Percentiles rank a stretch among this genome's conserved stretches.
Evolutionary conservation across 2,113 vertebrate species (phyloP).

Genomic region (Cranoglanis bouderius): DNA sequence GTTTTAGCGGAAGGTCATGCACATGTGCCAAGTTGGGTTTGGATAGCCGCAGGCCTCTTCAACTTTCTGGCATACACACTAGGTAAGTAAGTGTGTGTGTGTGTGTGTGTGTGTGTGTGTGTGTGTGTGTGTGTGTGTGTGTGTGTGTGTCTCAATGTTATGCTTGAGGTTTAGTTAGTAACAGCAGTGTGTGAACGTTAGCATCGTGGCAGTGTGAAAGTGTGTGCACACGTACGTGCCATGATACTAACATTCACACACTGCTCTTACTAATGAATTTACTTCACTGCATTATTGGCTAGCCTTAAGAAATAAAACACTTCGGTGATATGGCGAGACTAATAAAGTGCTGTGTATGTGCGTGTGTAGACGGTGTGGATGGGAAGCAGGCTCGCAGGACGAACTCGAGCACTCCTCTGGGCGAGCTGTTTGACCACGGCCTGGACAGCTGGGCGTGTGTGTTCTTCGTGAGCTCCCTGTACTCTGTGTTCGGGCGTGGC

Average conservation of each 20-base stretch:
- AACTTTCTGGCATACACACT: slow-evolving; percentile 95
- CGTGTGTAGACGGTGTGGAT: slow-evolving; percentile 86
- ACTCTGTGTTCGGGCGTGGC: slow-evolving; percentile 94
- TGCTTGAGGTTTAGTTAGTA: neutral
- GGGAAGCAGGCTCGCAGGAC: slow-evolving; percentile 96
- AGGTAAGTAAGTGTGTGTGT: slow-evolving; percentile 75
- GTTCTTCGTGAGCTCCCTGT: slow-evolving; percentile 95
- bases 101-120: neutral
- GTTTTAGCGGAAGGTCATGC: slow-evolving; percentile 79
- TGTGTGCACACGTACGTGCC: neutral
- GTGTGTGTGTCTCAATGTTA: neutral
- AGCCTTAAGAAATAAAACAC: neutral
- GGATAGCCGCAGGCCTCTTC: slow-evolving; percentile 91
- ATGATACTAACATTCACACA: neutral
- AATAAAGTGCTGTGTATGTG: neutral
- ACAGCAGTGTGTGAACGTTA: neutral
- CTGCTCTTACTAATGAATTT: neutral
- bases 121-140: neutral
- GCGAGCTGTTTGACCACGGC: slow-evolving; percentile 97
- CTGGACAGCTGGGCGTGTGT: slow-evolving; percentile 98
- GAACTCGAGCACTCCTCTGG: slow-evolving; percentile 92
- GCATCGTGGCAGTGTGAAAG: slow-evolving; percentile 79
- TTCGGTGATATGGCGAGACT: neutral
- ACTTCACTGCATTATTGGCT: neutral
- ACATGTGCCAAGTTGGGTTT: slow-evolving; percentile 89